These are phyloP conservation scores for Oreortyx pictus DNA, from an alignment of 2,797 vertebrate genomes.

Conservation along the genomic window DNA sequence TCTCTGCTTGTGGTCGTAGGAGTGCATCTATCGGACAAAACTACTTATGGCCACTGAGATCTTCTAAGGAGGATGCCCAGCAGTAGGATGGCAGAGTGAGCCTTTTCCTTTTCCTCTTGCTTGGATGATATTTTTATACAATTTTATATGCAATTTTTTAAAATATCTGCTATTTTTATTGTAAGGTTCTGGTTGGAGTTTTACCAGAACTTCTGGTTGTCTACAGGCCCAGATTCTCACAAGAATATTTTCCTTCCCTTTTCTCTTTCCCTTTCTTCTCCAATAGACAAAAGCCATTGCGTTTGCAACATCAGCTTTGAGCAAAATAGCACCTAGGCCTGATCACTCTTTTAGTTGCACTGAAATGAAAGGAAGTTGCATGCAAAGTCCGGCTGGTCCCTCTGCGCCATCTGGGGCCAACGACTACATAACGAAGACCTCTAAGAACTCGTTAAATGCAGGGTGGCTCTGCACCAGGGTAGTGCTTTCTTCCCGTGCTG, in stretches of 20 bases:
- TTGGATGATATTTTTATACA: constrained; percentile 77
- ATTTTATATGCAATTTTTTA: constrained; percentile 65
- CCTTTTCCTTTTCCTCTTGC: constrained; percentile 66
- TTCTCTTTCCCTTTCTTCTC: not conserved
- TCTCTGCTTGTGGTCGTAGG: not conserved
- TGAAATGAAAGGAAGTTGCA: constrained; percentile 1
- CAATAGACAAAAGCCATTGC: not conserved
- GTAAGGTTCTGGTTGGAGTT: constrained; percentile 48
- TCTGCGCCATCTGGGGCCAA: not conserved
- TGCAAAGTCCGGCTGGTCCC: not conserved
- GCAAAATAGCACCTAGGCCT: not conserved
- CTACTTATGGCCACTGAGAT: not conserved
- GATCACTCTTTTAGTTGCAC: not conserved
- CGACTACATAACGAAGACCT: not conserved
- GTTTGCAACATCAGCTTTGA: constrained; percentile 24
- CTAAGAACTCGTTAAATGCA: not conserved
- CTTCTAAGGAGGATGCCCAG: constrained; percentile 34
- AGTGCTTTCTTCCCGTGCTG: not conserved
- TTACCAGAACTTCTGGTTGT: constrained; percentile 30
- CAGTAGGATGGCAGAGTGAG: constrained; percentile 18
- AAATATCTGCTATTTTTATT: constrained; percentile 68
- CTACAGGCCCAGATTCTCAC: not conserved
- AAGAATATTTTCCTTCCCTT: not conserved
- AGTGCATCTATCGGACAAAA: not conserved
- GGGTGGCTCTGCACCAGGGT: not conserved